phyloP scores from a whole-genome alignment of 2,797 vertebrate species.

The Sebastes hubbsi region DNA sequence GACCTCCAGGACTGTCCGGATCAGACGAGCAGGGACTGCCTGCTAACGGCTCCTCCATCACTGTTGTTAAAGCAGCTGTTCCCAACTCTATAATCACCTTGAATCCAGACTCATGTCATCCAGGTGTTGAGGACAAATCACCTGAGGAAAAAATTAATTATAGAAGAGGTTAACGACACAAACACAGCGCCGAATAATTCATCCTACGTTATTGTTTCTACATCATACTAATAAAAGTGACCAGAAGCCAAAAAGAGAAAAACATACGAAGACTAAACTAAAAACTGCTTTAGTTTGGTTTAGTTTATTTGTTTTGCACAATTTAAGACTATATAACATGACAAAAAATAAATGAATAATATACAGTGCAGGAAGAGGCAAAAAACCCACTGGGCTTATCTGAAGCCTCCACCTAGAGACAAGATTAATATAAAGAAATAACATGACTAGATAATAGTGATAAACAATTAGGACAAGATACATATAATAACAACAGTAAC shows the following conservation, averaged over 20 bases:
- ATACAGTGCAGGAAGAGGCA: too few species aligned
- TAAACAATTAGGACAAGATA: too few species aligned
- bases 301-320: too few species aligned
- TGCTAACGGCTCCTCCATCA: conserved; percentile 51
- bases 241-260: too few species aligned
- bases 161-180: background rate
- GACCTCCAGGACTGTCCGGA: conserved; percentile 45
- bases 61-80: background rate
- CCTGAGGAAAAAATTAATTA: background rate
- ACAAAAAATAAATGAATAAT: too few species aligned
- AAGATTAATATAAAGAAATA: too few species aligned
- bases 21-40: conserved; percentile 54
- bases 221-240: background rate
- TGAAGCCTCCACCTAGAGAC: too few species aligned
- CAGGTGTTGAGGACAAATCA: background rate
- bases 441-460: too few species aligned
- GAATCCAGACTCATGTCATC: background rate
- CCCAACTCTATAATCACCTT: rapidly evolving
- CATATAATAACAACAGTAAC: too few species aligned
- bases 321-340: too few species aligned
- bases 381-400: too few species aligned
- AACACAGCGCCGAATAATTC: too few species aligned
- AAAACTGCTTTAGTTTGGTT: background rate
- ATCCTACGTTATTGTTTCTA: background rate
- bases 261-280: background rate